These are phyloP conservation scores for Corydoras maculifer DNA, from an alignment of 2,113 vertebrate species.

Conservation along the genomic window DNA sequence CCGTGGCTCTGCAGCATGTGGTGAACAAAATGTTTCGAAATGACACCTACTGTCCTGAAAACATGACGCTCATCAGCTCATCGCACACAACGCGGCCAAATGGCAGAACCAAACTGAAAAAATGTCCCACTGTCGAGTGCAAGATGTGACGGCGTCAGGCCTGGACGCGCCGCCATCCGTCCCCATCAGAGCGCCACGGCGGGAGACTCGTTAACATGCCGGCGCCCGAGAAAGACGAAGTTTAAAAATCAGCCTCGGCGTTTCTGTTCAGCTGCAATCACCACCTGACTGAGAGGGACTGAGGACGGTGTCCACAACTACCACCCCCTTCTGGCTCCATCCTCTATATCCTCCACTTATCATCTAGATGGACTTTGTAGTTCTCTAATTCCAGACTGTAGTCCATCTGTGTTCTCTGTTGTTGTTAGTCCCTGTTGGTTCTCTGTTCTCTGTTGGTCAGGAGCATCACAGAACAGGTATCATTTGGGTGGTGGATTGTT, in stretches of 20 bases:
- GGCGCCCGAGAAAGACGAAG: not conserved
- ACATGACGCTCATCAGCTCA: slow-evolving; percentile 25
- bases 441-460: too few species aligned
- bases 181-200: slow-evolving; percentile 7
- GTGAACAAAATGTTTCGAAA: slow-evolving; percentile 35
- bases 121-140: slow-evolving; percentile 10
- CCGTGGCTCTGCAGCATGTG: slow-evolving; percentile 42
- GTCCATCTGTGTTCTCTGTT: too few species aligned
- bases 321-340: too few species aligned
- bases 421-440: too few species aligned
- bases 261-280: not conserved
- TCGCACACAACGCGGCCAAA: slow-evolving; percentile 31
- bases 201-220: slow-evolving; percentile 6
- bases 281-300: not conserved
- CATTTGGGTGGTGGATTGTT: too few species aligned
- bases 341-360: too few species aligned
- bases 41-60: slow-evolving; percentile 34
- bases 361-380: too few species aligned
- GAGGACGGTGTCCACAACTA: not conserved
- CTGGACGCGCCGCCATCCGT: slow-evolving; percentile 6
- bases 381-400: too few species aligned
- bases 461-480: too few species aligned
- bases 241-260: not conserved
- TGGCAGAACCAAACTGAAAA: slow-evolving; percentile 25
- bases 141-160: slow-evolving; percentile 18